Evolutionary conservation across 2,888 invertebrate genomes (phyloP).

Genomic region (Autographa gamma): DNA sequence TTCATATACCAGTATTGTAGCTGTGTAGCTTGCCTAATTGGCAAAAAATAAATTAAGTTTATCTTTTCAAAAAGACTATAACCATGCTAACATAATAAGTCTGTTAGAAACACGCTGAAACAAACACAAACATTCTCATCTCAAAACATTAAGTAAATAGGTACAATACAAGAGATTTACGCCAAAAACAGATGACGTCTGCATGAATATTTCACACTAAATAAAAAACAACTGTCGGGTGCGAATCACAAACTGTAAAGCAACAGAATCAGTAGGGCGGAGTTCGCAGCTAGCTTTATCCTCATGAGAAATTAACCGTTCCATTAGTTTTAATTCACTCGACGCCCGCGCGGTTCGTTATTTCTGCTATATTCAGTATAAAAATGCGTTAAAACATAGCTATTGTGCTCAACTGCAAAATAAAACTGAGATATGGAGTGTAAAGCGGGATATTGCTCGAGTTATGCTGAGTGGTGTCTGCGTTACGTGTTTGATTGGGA

Average conservation of each 20-base stretch:
- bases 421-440: slow-evolving; percentile 73
- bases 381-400: slow-evolving; percentile 80
- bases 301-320: slow-evolving; percentile 88
- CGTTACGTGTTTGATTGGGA: slow-evolving; percentile 48
- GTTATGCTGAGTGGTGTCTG: slow-evolving; percentile 53
- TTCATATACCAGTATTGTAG: no score
- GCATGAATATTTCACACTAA: slow-evolving; percentile 52
- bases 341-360: slow-evolving; percentile 81
- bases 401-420: slow-evolving; percentile 69
- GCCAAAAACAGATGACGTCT: slow-evolving; percentile 39
- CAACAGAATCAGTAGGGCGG: slow-evolving; percentile 71
- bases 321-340: slow-evolving; percentile 89
- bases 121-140: slow-evolving; percentile 29
- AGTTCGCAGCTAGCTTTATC: slow-evolving; percentile 77
- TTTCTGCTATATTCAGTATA: slow-evolving; percentile 81
- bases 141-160: slow-evolving; percentile 17
- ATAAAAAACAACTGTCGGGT: slow-evolving; percentile 55
- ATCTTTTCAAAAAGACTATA: no score
- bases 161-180: slow-evolving; percentile 43
- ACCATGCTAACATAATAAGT: no score
- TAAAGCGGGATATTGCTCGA: slow-evolving; percentile 63
- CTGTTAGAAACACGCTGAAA: background rate
- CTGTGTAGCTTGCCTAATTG: no score
- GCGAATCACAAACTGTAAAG: slow-evolving; percentile 49
- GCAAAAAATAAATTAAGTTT: no score